These are phyloP conservation scores for Megatriorchis doriae DNA, from an alignment of 2,113 vertebrate species.

Conservation along the genomic window DNA sequence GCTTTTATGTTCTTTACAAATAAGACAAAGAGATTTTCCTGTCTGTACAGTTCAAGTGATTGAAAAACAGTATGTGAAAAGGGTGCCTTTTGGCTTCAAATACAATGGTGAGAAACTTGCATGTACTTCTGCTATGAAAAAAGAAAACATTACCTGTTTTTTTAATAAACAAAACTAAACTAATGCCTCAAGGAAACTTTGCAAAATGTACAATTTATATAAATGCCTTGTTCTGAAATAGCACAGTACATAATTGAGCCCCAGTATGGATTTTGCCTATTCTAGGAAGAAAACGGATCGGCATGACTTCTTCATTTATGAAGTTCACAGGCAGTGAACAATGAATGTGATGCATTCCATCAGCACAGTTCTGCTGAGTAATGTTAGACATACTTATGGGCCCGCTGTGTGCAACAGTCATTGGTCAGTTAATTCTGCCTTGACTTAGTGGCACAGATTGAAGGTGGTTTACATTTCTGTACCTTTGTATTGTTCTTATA, in stretches of 20 bases:
- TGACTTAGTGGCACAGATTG: not conserved
- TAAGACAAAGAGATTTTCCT: not conserved
- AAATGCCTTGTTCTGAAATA: not conserved
- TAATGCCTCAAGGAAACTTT: not conserved
- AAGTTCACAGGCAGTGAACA: not conserved
- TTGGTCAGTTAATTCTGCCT: not conserved
- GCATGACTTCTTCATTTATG: not conserved
- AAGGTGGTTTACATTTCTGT: not conserved
- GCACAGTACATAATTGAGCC: not conserved
- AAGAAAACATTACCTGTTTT: not conserved
- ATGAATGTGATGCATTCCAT: not conserved
- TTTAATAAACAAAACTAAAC: not conserved
- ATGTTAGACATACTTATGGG: fast-evolving
- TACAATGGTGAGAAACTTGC: not conserved
- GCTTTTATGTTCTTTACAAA: not conserved
- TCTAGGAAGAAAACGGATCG: not conserved
- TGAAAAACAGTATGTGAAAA: not conserved
- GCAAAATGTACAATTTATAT: not conserved
- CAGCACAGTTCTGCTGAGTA: not conserved
- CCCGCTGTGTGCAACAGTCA: fast-evolving
- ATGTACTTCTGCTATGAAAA: not conserved
- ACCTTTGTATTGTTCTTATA: not conserved
- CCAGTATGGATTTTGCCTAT: not conserved
- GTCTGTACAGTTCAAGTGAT: not conserved
- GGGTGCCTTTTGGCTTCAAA: not conserved